These are phyloP conservation scores for Lagopus leucura DNA, from an alignment of 2,113 vertebrate species.

Conservation along the genomic window DNA sequence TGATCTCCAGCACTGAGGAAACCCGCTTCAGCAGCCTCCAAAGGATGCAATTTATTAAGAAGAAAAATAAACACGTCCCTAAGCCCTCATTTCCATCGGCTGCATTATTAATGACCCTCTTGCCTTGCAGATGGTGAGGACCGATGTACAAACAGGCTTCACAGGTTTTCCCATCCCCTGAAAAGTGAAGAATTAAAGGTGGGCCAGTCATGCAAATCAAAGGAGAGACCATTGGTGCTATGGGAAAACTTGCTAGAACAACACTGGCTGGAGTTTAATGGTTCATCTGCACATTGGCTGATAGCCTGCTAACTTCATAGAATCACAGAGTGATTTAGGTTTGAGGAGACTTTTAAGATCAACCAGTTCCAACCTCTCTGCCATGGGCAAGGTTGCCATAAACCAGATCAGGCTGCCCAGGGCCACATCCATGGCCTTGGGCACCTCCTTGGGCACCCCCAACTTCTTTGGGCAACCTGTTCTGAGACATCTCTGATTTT, in stretches of 20 bases:
- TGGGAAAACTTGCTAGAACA: accelerated
- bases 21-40: not conserved
- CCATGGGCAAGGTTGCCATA: too few relatives aligned
- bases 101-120: not conserved
- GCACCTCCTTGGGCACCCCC: too few relatives aligned
- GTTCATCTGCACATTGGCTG: not conserved
- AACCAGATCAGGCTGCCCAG: too few relatives aligned
- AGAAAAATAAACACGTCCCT: not conserved
- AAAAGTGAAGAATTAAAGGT: not conserved
- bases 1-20: not conserved
- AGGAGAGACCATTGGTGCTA: not conserved
- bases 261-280: not conserved
- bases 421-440: too few relatives aligned
- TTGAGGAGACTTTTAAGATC: too few relatives aligned
- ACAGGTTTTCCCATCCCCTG: not conserved
- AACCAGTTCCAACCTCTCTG: too few relatives aligned
- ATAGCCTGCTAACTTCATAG: not conserved
- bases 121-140: not conserved
- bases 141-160: not conserved
- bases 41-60: conserved; percentile 39
- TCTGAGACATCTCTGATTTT: not conserved
- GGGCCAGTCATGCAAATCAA: not conserved
- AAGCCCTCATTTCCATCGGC: not conserved
- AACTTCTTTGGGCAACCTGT: too few relatives aligned
- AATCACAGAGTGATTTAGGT: too few relatives aligned